Evolutionary conservation across 2,113 vertebrate genomes (phyloP).

Genomic region (Salvelinus alpinus): DNA sequence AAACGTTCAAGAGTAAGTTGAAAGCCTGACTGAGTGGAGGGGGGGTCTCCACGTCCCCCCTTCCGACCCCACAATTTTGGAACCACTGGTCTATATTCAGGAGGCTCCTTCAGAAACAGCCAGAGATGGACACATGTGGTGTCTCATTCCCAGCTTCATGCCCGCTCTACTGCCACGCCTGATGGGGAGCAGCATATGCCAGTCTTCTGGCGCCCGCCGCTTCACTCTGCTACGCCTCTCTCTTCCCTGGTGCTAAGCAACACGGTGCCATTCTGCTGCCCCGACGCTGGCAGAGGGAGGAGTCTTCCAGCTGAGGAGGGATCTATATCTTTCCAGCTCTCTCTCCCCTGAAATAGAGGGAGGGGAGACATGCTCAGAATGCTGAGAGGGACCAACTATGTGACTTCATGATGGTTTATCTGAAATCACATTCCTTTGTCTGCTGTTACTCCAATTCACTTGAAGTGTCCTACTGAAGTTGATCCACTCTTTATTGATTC

Average conservation of each 20-base stretch:
- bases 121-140: not conserved
- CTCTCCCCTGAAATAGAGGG: not conserved
- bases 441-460: not conserved
- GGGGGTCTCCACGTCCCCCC: too few relatives aligned
- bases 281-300: not conserved
- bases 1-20: too few relatives aligned
- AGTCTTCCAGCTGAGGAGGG: not conserved
- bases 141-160: not conserved
- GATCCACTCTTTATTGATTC: not conserved
- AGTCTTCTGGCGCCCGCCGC: constrained; percentile 5
- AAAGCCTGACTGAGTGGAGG: too few relatives aligned
- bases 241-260: not conserved
- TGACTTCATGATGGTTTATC: not conserved
- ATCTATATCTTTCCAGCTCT: not conserved
- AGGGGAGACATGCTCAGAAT: not conserved
- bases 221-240: not conserved
- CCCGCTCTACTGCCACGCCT: constrained; percentile 8
- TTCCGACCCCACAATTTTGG: too few relatives aligned
- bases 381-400: not conserved
- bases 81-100: not conserved
- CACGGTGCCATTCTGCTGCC: not conserved
- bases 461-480: not conserved
- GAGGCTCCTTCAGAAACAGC: not conserved
- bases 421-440: not conserved
- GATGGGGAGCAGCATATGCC: constrained; percentile 22